Percentiles rank a stretch among this genome's conserved stretches.
Conservation (phyloP, 2,113 vertebrate species). For the Xenopus laevis region DNA sequence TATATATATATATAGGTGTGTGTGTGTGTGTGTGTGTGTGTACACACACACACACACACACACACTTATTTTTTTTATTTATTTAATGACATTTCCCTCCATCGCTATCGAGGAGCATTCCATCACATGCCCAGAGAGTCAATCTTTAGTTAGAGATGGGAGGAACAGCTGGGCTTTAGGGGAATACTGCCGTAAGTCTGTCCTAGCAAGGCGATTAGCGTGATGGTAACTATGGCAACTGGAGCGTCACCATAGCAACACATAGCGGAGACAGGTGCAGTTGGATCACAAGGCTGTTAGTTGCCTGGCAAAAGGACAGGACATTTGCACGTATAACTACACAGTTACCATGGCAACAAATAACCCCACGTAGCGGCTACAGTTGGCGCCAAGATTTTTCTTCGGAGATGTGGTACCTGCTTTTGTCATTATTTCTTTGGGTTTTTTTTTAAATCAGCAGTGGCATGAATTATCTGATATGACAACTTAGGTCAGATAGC, state of each 20-base stretch:
- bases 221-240: slow-evolving; percentile 75
- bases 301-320: slow-evolving; percentile 81
- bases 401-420: slow-evolving; percentile 52
- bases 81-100: slow-evolving; percentile 51
- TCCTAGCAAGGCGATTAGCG: slow-evolving; percentile 75
- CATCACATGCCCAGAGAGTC: slow-evolving; percentile 76
- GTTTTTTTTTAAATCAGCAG: slow-evolving; percentile 56
- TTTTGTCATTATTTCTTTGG: slow-evolving; percentile 48
- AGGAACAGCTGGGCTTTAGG: slow-evolving; percentile 64
- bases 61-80: too few species aligned
- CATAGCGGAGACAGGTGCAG: slow-evolving; percentile 75
- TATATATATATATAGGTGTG: too few species aligned
- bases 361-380: slow-evolving; percentile 75
- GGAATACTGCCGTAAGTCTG: slow-evolving; percentile 68
- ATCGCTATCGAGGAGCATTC: slow-evolving; percentile 65
- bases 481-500: slow-evolving; percentile 58
- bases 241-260: slow-evolving; percentile 73
- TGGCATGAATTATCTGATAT: slow-evolving; percentile 59
- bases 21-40: too few species aligned
- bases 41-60: too few species aligned
- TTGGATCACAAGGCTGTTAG: slow-evolving; percentile 76
- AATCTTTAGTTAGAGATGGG: slow-evolving; percentile 61
- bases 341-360: slow-evolving; percentile 82
- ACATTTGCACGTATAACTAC: slow-evolving; percentile 78
- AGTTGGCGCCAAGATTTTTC: slow-evolving; percentile 61